Evolutionary conservation across 2,113 vertebrate species (phyloP).

Genomic region (Limanda limanda): DNA sequence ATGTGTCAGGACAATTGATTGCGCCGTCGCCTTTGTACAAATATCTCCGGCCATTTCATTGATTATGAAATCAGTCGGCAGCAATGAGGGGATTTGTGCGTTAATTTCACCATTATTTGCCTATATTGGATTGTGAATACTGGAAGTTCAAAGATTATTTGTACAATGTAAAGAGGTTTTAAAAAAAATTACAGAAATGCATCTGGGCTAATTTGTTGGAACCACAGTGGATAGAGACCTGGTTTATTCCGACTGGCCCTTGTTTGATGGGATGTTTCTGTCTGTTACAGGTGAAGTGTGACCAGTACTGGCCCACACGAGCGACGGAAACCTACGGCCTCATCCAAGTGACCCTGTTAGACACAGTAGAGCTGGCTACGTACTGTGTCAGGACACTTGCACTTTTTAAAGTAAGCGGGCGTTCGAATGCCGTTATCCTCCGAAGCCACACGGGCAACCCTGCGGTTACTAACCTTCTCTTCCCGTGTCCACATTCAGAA

Average conservation of each 20-base stretch:
- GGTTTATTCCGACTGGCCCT: not conserved
- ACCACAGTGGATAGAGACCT: not conserved
- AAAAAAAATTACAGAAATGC: not conserved
- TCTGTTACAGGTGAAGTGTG: slow-evolving; percentile 93
- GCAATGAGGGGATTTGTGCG: slow-evolving; percentile 23
- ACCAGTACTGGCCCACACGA: slow-evolving; percentile 98
- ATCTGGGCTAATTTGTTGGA: not conserved
- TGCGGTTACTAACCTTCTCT: slow-evolving; percentile 15
- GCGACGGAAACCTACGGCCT: slow-evolving; percentile 96
- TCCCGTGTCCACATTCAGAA: slow-evolving; percentile 81
- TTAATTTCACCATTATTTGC: slow-evolving; percentile 18
- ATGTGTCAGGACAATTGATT: slow-evolving; percentile 71
- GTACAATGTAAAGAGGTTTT: not conserved
- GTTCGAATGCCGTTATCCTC: not conserved
- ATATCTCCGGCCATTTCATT: slow-evolving; percentile 68
- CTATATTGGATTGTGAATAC: not conserved
- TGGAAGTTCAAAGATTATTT: not conserved
- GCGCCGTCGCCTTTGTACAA: slow-evolving; percentile 48
- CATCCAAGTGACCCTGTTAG: slow-evolving; percentile 94
- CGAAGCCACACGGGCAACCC: not conserved
- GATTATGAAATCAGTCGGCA: slow-evolving; percentile 68
- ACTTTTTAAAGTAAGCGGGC: slow-evolving; percentile 92
- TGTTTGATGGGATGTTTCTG: slow-evolving; percentile 31
- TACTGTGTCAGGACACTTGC: slow-evolving; percentile 98
- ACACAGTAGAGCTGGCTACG: slow-evolving; percentile 96